Base-by-base conservation (phyloP, 2,113 vertebrate genomes). In the Setophaga kirtlandii region DNA sequence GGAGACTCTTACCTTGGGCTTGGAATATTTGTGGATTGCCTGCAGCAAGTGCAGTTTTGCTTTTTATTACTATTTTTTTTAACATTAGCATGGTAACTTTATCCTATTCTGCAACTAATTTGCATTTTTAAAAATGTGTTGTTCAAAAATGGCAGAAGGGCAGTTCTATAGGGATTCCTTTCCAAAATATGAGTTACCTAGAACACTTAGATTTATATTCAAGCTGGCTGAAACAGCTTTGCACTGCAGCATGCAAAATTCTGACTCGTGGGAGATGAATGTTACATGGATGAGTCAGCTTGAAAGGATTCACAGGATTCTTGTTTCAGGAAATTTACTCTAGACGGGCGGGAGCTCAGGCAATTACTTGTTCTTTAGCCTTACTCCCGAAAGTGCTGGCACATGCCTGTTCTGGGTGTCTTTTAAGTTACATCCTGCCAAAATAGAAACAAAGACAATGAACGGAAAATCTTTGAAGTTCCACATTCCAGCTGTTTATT, bases 381-480 rank as follows among this genome's bases (percentile, higher is more conserved):
- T 52, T 9, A 4, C 73, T 84, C 37, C 85, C 89, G 46, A 30
- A 65, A 55, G 14, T 35, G 81, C 93, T 76, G 87, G 80, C 77
- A 91, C 50, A 58, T 27, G 85, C 56, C 79, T 85, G 55, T 0
- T 83, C 59, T 42, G 67, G 52, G 87, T 89, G 87, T 56, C 79
- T 90, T 83, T 71, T 52, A 15, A 33, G 37, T 62, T 50, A 8
- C 59, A 80, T 50, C 58, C 93, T 96, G 84, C 91, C 82, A 85
- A 79, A 94, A 87, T 12, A 95, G 81, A 64, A 85, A 63, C 5
- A 2, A 42, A 90, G 89, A 94, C 93, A 97, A 96, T 95, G 50
- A 90, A 88, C 22, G 87, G 95, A 95, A 96, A 90, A 83, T 55
- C 90, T 89, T 85, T 94, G 95, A 94, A 91, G 94, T 79, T 68